A percentile compares a stretch with the other conserved stretches of the same genome.
Evolutionary conservation across 1,140 invertebrate genomes (phyloP).

Genomic region (Drosophila punjabiensis): DNA sequence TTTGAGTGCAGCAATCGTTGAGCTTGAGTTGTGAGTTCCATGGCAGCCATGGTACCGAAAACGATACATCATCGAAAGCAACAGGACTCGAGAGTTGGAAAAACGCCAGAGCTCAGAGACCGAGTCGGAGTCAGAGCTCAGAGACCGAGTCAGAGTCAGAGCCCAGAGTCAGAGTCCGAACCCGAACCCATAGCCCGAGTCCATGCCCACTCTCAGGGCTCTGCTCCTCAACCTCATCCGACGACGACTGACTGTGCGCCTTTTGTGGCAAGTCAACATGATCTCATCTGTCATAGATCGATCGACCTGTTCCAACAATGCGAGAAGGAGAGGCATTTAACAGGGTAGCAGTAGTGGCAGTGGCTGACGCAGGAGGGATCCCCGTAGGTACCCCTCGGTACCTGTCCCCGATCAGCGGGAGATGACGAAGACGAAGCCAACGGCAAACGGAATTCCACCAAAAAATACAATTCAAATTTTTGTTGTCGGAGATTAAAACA

Average conservation of each 20-base stretch:
- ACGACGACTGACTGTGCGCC: slow-evolving; percentile 42
- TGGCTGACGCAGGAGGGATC: slow-evolving; percentile 56
- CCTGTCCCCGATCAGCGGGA: slow-evolving; percentile 71
- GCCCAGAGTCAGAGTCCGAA: background rate
- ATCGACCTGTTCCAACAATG: slow-evolving; percentile 80
- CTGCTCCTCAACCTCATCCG: background rate
- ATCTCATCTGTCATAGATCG: slow-evolving; percentile 84
- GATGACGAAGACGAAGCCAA: slow-evolving; percentile 13
- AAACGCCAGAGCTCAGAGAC: slow-evolving; percentile 44
- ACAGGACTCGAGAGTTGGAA: slow-evolving; percentile 66
- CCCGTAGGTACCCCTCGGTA: slow-evolving; percentile 18
- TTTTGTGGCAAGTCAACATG: slow-evolving; percentile 82
- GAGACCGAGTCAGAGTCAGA: background rate
- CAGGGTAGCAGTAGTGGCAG: slow-evolving; percentile 47
- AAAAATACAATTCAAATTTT: slow-evolving; percentile 79
- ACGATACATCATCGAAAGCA: slow-evolving; percentile 81
- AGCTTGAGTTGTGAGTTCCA: slow-evolving; percentile 31
- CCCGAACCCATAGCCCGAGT: background rate
- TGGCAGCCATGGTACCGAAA: slow-evolving; percentile 50
- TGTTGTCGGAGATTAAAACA: slow-evolving; percentile 82
- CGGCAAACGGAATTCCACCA: slow-evolving; percentile 51
- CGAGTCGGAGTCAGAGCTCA: background rate
- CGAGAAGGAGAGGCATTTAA: slow-evolving; percentile 61
- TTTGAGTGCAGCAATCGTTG: slow-evolving; percentile 5
- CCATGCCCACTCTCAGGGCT: slow-evolving; percentile 8